Conservation (phyloP, 2,888 invertebrate genomes). For the Scelioninae gen. 1 region DNA sequence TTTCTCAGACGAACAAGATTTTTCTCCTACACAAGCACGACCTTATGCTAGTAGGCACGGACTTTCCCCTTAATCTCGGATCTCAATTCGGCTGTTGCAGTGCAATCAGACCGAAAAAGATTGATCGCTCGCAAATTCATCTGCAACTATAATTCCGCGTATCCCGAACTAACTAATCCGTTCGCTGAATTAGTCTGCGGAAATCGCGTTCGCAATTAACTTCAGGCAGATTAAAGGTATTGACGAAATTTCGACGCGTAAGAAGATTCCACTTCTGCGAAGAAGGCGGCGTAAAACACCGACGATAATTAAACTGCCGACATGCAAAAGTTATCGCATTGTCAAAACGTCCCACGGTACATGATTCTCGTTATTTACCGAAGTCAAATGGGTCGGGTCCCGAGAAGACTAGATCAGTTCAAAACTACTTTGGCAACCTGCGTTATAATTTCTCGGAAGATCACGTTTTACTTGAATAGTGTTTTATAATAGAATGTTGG, state of each 20-base stretch:
- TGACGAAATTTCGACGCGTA: slow-evolving; percentile 33
- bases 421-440: slow-evolving; percentile 31
- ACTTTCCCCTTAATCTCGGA: slow-evolving; percentile 52
- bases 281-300: not conserved
- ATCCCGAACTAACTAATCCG: slow-evolving; percentile 39
- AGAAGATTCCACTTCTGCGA: slow-evolving; percentile 33
- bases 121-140: slow-evolving; percentile 52
- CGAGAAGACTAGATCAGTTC: slow-evolving; percentile 33
- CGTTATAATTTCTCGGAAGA: slow-evolving; percentile 58
- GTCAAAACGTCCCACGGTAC: slow-evolving; percentile 27
- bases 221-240: slow-evolving; percentile 11
- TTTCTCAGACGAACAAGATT: slow-evolving; percentile 20
- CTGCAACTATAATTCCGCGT: slow-evolving; percentile 43
- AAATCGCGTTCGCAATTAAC: slow-evolving; percentile 23
- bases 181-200: slow-evolving; percentile 37
- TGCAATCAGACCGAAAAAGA: slow-evolving; percentile 53
- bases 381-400: slow-evolving; percentile 46
- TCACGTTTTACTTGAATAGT: slow-evolving; percentile 21
- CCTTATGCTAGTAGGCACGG: slow-evolving; percentile 4
- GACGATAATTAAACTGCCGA: slow-evolving; percentile 38
- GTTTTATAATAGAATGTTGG: slow-evolving; percentile 42
- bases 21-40: not conserved
- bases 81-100: slow-evolving; percentile 9
- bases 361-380: slow-evolving; percentile 29
- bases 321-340: slow-evolving; percentile 41